phyloP scores from a whole-genome alignment of 2,113 vertebrate species.

The Varanus salvator region DNA sequence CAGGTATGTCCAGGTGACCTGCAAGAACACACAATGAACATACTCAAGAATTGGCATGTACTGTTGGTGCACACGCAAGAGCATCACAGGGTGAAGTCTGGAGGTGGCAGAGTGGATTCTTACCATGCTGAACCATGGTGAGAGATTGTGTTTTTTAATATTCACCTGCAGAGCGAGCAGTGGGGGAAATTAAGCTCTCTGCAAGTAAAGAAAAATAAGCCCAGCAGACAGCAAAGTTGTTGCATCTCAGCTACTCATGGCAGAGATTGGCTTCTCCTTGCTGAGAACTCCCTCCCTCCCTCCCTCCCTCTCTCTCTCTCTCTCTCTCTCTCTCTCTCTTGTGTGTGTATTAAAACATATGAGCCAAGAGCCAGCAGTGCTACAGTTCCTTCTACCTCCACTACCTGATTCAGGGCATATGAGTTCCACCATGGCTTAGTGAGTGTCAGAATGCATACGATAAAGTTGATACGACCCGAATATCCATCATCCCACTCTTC shows the following conservation, averaged over 20 bases:
- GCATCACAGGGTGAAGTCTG: neutral
- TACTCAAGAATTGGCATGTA: neutral
- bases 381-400: neutral
- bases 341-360: neutral
- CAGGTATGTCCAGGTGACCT: slow-evolving; percentile 6
- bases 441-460: neutral
- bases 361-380: neutral
- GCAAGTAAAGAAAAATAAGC: neutral
- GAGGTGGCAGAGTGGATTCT: neutral
- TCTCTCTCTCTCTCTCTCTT: too few relatives aligned
- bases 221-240: neutral
- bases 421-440: neutral
- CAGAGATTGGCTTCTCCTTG: neutral
- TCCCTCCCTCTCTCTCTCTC: too few relatives aligned
- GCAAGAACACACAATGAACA: neutral
- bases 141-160: neutral
- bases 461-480: neutral
- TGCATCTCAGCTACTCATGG: neutral
- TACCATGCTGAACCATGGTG: neutral
- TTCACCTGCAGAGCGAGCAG: neutral
- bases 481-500: neutral
- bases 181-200: neutral
- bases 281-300: too few relatives aligned
- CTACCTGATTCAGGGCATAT: neutral
- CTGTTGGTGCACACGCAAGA: neutral